Percentiles rank a stretch among this genome's conserved stretches.
phyloP scores from a whole-genome alignment of 1,140 invertebrate genomes.

The Drosophila orosa region DNA sequence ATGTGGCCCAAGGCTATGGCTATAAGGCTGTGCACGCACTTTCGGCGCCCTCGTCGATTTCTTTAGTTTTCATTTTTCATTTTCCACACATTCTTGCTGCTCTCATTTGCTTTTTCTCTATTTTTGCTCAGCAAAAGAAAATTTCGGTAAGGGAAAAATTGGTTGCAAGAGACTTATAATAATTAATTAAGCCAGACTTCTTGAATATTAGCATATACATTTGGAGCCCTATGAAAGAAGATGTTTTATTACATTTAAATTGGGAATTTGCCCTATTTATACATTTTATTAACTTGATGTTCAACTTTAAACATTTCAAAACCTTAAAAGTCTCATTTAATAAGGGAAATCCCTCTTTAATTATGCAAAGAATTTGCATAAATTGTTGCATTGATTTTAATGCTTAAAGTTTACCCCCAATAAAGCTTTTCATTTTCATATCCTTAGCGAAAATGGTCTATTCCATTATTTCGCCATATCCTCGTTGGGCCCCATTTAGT shows the following conservation, averaged over 20 bases:
- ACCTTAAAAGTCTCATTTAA: neutral
- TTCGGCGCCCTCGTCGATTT: conserved; percentile 52
- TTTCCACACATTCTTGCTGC: conserved; percentile 34
- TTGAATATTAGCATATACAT: neutral
- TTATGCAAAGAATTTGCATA: neutral
- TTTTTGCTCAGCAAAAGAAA: conserved; percentile 9
- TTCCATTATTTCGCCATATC: conserved; percentile 3
- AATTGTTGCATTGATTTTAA: neutral
- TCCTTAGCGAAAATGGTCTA: neutral
- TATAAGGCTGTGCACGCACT: conserved; percentile 36
- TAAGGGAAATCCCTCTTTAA: neutral
- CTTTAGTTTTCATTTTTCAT: conserved; percentile 36
- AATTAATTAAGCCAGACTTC: neutral
- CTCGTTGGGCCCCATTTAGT: conserved; percentile 15
- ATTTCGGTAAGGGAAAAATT: neutral
- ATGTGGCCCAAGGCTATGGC: conserved; percentile 44
- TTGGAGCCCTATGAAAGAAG: neutral
- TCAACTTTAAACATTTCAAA: neutral
- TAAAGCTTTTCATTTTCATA: neutral
- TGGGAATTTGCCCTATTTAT: neutral
- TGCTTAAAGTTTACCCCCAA: neutral
- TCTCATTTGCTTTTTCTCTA: conserved; percentile 23
- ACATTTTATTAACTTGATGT: neutral
- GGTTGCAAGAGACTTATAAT: neutral
- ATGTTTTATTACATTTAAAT: neutral